Evolutionary conservation across 2,888 invertebrate genomes (phyloP).

Genomic region (Chaetoderma sp.): DNA sequence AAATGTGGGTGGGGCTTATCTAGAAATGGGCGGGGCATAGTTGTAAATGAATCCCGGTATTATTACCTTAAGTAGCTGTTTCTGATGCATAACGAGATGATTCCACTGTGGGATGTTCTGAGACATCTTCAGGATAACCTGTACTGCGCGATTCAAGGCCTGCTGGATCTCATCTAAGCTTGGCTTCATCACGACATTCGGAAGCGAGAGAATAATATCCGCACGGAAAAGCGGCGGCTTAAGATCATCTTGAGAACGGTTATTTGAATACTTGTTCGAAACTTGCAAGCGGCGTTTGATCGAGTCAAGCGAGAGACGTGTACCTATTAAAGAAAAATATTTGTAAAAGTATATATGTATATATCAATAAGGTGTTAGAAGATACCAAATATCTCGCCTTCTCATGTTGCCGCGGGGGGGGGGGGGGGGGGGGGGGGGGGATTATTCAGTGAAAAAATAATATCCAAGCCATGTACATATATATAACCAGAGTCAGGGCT

Average conservation of each 20-base stretch:
- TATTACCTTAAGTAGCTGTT: constrained; percentile 63
- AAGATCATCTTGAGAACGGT: constrained; percentile 53
- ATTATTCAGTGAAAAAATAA: too few relatives aligned
- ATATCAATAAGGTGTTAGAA: too few relatives aligned
- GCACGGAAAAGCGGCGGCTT: constrained; percentile 78
- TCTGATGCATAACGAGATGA: constrained; percentile 74
- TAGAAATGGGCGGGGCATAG: too few relatives aligned
- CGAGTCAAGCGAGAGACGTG: constrained; percentile 67
- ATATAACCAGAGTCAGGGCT: too few relatives aligned
- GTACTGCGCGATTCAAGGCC: constrained; percentile 83
- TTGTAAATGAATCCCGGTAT: too few relatives aligned
- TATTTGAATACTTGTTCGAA: constrained; percentile 60
- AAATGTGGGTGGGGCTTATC: too few relatives aligned
- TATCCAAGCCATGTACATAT: too few relatives aligned
- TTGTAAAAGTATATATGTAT: too few relatives aligned
- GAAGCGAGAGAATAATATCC: constrained; percentile 86
- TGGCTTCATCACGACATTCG: constrained; percentile 88
- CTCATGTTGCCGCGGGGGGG: too few relatives aligned
- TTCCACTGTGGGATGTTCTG: constrained; percentile 94
- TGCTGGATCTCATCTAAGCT: constrained; percentile 93
- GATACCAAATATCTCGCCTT: too few relatives aligned
- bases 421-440: too few relatives aligned
- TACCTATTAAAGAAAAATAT: constrained; percentile 51
- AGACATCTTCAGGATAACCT: constrained; percentile 86
- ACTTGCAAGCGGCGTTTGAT: constrained; percentile 68